Base-by-base conservation (phyloP, 2,113 vertebrate species). In the Catharus minimus region DNA sequence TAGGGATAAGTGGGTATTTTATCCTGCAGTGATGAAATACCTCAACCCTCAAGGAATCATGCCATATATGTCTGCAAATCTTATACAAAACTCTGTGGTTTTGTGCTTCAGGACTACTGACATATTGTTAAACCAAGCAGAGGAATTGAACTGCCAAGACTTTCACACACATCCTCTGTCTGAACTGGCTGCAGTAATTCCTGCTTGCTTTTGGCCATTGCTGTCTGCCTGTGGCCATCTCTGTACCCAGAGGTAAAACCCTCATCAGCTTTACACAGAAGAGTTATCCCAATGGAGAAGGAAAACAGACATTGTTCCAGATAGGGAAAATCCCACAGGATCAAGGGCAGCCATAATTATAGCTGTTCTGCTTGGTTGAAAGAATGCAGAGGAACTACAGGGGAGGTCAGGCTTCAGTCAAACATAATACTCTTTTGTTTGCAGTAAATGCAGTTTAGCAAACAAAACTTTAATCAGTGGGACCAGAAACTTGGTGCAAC, bases 231-330 rank as follows among this genome's bases (percentile, higher is more conserved):
- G 38, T 55, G 81, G 69, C 75, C 38, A 11, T 76, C 56, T 67
- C 46, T 85, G 67, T 94, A 57, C 62, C 36, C 72, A 66, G 76
- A 80, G 43, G 72, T 93, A 73, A 92, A 85, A 72, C 26, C 41
- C 16, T 90, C 52, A 62, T 33, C 50, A 66, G 21, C 49, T 46
- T 90, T n/a, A 24, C 46, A n/a, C 18, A 57, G 58, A 65, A 50
- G 46, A 84, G 33, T 75, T 84, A 33, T 82, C 58, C 62, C 77
- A 39, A 0, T 27, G 27, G 80, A 90, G 81, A 76, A 65, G 47
- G 77, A 78, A 93, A 92, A 52, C 27, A 69, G 52, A 68, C 72
- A 13, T 71, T 88, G 76, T 93, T 93, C 86, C 58, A 68, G 44
- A 61, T 41, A 65, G 53, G 57, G 57, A 88, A 84, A 81, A 90